Evolutionary conservation across 1,140 invertebrate genomes (phyloP).

Genomic region (Micrasema minimum): DNA sequence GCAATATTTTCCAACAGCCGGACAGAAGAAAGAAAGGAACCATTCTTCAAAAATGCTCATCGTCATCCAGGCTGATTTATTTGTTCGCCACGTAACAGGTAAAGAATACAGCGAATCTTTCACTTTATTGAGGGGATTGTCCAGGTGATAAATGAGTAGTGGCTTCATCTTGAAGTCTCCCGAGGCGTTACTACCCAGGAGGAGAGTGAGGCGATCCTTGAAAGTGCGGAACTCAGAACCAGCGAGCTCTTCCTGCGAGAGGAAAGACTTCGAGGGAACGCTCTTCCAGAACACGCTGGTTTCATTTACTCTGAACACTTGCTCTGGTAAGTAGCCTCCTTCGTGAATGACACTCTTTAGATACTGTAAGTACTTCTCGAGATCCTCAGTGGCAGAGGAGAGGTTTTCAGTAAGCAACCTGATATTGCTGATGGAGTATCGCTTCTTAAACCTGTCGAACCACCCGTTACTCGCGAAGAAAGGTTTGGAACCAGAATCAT

Average conservation of each 20-base stretch:
- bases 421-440: constrained; percentile 22
- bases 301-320: constrained; percentile 63
- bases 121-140: constrained; percentile 58
- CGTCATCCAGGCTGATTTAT: constrained; percentile 62
- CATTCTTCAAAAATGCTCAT: constrained; percentile 58
- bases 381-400: constrained; percentile 6
- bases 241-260: constrained; percentile 55
- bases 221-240: constrained; percentile 56
- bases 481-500: constrained; percentile 12
- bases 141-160: constrained; percentile 60
- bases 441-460: constrained; percentile 42
- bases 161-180: constrained; percentile 63
- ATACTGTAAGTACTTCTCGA: constrained; percentile 48
- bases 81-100: constrained; percentile 60
- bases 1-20: constrained; percentile 54
- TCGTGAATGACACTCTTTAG: constrained; percentile 59
- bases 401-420: constrained; percentile 16
- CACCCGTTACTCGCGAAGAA: constrained; percentile 43
- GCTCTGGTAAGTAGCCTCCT: constrained; percentile 57
- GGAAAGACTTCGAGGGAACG: constrained; percentile 55
- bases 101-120: constrained; percentile 53
- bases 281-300: constrained; percentile 60
- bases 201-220: constrained; percentile 60
- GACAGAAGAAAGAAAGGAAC: constrained; percentile 55
- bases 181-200: constrained; percentile 59